Base-by-base conservation (phyloP, 2,113 vertebrate species). In the Trematomus loennbergii region DNA sequence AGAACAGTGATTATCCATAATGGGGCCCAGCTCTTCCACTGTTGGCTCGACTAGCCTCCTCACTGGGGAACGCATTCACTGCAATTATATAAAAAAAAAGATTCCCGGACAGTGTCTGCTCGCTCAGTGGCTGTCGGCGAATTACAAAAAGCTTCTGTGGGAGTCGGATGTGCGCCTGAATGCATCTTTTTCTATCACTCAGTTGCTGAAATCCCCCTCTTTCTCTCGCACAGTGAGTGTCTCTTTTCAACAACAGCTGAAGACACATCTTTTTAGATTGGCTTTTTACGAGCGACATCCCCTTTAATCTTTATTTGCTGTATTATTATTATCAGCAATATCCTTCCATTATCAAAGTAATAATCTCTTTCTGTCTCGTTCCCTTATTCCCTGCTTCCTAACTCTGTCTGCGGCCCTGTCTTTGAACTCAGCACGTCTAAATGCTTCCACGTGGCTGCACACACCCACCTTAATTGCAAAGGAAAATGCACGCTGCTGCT, bases 391-490 rank as follows among this genome's bases (percentile, higher is more conserved):
- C 61, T 79, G 40, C 61, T 75, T 68, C 65, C 55, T 33, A 33
- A 65, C 87, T 61, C 5, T 22, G 57, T 86, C 88, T 85, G 72
- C 49, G 65, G 46, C 75, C 81, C 67, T 0, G 48, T 67, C 76
- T 88, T 91, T 90, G 88, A 91, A 86, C 87, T 78, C 77, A 53
- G 78, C 40, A 29, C 12, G 50, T 81, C 75, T 52, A 82, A 89
- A 75, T 33, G 74, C 54, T 87, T 88, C 83, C 91, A 92, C 85
- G 79, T 89, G 84, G 78, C 78, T 86, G 78, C 74, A 40, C 36
- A 86, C 82, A 65, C 81, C 50, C 72, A 86, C 25, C 55, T 46
- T 50, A 22, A 70, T 2, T 36, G 60, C 55, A 17, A 40, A 0
- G 36, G 3, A 40, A 58, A 72, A 68, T 22, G 59, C 29, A 55